A percentile compares a stretch with the other conserved stretches of the same genome.
Evolutionary conservation across 2,888 invertebrate genomes (phyloP).

Genomic region (Labia minor): DNA sequence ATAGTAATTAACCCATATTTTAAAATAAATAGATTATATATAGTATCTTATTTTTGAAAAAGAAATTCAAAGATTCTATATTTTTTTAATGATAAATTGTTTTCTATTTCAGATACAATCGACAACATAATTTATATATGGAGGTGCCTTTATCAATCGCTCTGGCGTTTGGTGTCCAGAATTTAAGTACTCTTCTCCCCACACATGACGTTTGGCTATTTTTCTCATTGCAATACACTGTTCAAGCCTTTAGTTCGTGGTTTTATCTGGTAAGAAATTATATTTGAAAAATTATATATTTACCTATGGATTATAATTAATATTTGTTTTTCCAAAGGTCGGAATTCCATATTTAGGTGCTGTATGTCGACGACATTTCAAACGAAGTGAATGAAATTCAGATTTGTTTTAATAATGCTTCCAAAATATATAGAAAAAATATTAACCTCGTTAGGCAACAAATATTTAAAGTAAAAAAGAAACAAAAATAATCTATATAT

Average conservation of each 20-base stretch:
- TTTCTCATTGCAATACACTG: background rate
- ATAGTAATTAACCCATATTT: too few species aligned
- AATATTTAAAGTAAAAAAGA: background rate
- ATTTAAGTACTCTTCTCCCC: background rate
- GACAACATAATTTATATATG: background rate
- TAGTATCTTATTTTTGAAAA: too few species aligned
- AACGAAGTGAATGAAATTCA: background rate
- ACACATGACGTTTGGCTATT: background rate
- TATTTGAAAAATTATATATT: too few species aligned
- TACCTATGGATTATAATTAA: background rate
- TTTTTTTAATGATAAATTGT: too few species aligned
- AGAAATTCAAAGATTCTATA: too few species aligned
- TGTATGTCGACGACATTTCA: background rate
- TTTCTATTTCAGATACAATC: background rate
- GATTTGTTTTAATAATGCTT: background rate
- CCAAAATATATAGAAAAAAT: background rate
- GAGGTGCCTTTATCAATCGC: background rate
- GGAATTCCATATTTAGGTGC: background rate
- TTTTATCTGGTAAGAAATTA: background rate
- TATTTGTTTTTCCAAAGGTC: background rate
- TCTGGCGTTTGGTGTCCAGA: background rate
- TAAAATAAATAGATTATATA: too few species aligned
- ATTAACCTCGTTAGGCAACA: background rate
- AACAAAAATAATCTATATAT: constrained; percentile 4
- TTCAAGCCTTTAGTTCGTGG: background rate